Percentiles rank a stretch among this genome's conserved stretches.
Conservation (phyloP, 1,140 invertebrate species). For the Drosophila bipectinata region DNA sequence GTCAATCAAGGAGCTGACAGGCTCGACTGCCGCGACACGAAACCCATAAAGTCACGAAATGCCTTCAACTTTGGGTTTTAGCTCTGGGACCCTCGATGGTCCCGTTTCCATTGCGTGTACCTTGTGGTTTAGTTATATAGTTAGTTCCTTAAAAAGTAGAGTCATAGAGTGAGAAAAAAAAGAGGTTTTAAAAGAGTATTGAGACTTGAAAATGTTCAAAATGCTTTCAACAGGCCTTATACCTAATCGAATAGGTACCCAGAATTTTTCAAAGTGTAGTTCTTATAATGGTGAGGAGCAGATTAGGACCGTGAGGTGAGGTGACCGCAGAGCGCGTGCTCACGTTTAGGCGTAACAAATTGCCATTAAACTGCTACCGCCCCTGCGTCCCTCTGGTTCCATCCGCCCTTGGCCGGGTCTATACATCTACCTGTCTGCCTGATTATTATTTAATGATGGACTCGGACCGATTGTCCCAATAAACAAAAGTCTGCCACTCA, state of each 20-base stretch:
- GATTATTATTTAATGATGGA: constrained; percentile 81
- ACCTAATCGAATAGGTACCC: no score
- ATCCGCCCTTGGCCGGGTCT: background rate
- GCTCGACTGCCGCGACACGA: constrained; percentile 68
- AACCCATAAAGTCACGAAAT: constrained; percentile 81
- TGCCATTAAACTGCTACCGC: constrained; percentile 67
- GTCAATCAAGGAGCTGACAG: constrained; percentile 73
- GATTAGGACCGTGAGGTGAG: constrained; percentile 43
- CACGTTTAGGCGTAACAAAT: constrained; percentile 83
- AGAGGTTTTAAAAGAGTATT: background rate
- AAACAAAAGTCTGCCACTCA: constrained; percentile 30
- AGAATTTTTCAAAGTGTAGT: background rate
- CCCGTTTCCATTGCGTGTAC: constrained; percentile 54
- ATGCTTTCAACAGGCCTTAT: no score
- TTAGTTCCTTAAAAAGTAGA: constrained; percentile 33
- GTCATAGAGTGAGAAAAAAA: background rate
- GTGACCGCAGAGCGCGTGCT: constrained; percentile 65
- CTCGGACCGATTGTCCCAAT: constrained; percentile 59
- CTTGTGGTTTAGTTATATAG: constrained; percentile 63
- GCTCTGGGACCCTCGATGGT: constrained; percentile 16
- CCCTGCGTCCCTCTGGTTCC: background rate
- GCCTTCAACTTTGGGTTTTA: constrained; percentile 19
- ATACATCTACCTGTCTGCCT: constrained; percentile 13
- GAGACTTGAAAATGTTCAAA: no score
- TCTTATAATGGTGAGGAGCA: background rate